A percentile compares a stretch with the other conserved stretches of the same genome.
Evolutionary conservation across 1,140 invertebrate genomes (phyloP).

Genomic region (Lutraria rhynchaena): DNA sequence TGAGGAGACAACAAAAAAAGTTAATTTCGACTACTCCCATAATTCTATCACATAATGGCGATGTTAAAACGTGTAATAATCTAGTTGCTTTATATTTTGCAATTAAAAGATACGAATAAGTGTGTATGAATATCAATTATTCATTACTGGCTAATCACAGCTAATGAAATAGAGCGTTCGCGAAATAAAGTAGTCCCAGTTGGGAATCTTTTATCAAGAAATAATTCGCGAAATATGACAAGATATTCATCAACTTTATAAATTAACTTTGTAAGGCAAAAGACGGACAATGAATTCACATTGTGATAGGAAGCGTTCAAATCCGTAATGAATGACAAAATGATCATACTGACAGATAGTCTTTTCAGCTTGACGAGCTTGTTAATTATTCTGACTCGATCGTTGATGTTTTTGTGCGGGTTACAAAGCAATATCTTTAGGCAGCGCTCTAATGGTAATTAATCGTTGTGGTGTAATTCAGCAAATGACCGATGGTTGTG

Average conservation of each 20-base stretch:
- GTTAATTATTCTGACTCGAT: slow-evolving; percentile 17
- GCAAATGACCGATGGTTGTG: too few species aligned
- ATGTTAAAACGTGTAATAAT: too few species aligned
- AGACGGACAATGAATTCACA: slow-evolving; percentile 33
- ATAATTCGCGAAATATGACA: slow-evolving; percentile 40
- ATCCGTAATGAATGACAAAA: slow-evolving; percentile 14
- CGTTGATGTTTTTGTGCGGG: slow-evolving; percentile 37
- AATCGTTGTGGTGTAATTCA: slow-evolving; percentile 13
- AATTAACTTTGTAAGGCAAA: slow-evolving; percentile 58
- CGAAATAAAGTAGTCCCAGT: slow-evolving; percentile 55
- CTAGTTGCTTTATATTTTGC: too few species aligned
- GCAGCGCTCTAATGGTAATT: slow-evolving; percentile 35
- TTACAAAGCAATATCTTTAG: slow-evolving; percentile 23
- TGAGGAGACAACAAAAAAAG: too few species aligned
- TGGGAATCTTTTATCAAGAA: slow-evolving; percentile 55
- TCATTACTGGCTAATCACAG: slow-evolving; percentile 48
- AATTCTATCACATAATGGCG: too few species aligned
- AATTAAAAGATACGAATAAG: neutral
- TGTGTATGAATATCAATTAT: slow-evolving; percentile 41
- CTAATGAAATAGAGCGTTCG: slow-evolving; percentile 44
- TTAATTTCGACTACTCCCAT: too few species aligned
- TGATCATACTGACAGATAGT: slow-evolving; percentile 31
- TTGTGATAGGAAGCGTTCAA: slow-evolving; percentile 2
- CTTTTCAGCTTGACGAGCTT: slow-evolving; percentile 11
- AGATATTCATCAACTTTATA: slow-evolving; percentile 58